Evolutionary conservation across 1,140 invertebrate species (phyloP).

Genomic region (Brachionus rubens): DNA sequence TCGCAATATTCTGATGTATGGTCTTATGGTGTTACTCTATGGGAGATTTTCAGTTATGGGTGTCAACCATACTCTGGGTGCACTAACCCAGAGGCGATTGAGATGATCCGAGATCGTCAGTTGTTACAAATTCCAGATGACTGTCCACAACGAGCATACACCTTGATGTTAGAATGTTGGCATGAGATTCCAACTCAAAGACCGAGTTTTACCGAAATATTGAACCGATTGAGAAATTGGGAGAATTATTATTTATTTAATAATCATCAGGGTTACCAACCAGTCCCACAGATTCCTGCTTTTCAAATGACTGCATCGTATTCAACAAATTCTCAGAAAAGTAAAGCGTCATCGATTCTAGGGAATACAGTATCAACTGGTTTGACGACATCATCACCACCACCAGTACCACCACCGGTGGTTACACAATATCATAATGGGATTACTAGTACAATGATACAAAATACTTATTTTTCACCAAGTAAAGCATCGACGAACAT

Average conservation of each 20-base stretch:
- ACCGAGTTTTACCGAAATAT: conserved; percentile 75
- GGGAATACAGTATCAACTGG: conserved; percentile 15
- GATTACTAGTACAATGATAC: background rate
- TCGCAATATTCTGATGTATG: conserved; percentile 96
- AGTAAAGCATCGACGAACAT: conserved; percentile 15
- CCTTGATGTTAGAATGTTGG: conserved; percentile 95
- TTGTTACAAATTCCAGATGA: conserved; percentile 85
- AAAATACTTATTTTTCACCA: conserved; percentile 22
- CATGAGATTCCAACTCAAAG: conserved; percentile 81
- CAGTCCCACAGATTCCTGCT: background rate
- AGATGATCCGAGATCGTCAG: conserved; percentile 88
- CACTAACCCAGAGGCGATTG: conserved; percentile 93
- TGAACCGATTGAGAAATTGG: conserved; percentile 44
- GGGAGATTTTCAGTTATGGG: conserved; percentile 96
- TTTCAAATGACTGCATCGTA: conserved; percentile 33
- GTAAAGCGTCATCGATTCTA: conserved; percentile 1
- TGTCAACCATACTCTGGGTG: conserved; percentile 89
- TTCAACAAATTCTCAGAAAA: conserved; percentile 15
- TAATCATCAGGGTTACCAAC: conserved; percentile 2
- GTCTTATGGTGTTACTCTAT: conserved; percentile 95
- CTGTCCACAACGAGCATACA: conserved; percentile 83
- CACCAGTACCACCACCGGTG: background rate
- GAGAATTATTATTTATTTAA: conserved; percentile 44
- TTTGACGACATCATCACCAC: background rate
- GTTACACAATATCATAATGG: conserved; percentile 17